phyloP scores from a whole-genome alignment of 2,113 vertebrate species.

The Lathamus discolor region DNA sequence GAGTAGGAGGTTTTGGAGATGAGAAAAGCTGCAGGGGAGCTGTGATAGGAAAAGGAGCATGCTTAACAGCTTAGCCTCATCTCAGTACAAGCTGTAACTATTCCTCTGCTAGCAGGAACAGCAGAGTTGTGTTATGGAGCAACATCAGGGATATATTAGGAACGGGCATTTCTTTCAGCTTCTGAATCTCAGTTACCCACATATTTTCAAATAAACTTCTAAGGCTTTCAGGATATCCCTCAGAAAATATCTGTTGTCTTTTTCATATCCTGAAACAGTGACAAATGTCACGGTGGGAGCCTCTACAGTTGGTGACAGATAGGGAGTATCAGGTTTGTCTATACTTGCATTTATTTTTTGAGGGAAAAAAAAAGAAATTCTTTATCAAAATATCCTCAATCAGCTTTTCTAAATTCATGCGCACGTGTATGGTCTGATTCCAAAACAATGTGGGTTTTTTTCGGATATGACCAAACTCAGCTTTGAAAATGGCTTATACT shows the following conservation, averaged over 20 bases:
- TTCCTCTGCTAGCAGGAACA: not conserved
- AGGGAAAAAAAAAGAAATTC: fast-evolving
- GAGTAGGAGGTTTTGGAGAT: not conserved
- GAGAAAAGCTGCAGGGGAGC: not conserved
- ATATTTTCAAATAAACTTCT: not conserved
- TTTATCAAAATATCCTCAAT: not conserved
- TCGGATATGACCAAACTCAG: not conserved
- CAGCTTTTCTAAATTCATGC: not conserved
- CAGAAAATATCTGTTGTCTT: not conserved
- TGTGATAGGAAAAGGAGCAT: not conserved
- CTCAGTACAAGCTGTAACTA: not conserved
- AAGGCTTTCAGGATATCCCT: not conserved
- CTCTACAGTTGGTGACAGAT: not conserved
- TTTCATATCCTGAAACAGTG: not conserved
- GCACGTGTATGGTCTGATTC: not conserved
- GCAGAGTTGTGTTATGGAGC: not conserved
- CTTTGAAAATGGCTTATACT: not conserved
- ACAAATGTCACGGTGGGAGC: not conserved
- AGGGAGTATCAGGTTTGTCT: not conserved
- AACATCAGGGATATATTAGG: not conserved
- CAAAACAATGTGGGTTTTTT: not conserved
- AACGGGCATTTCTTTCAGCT: not conserved
- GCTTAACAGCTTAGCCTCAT: not conserved
- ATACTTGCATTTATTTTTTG: not conserved
- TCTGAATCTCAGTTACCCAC: not conserved